Conservation (phyloP, 2,888 invertebrate species). For the Sycophila texana region DNA sequence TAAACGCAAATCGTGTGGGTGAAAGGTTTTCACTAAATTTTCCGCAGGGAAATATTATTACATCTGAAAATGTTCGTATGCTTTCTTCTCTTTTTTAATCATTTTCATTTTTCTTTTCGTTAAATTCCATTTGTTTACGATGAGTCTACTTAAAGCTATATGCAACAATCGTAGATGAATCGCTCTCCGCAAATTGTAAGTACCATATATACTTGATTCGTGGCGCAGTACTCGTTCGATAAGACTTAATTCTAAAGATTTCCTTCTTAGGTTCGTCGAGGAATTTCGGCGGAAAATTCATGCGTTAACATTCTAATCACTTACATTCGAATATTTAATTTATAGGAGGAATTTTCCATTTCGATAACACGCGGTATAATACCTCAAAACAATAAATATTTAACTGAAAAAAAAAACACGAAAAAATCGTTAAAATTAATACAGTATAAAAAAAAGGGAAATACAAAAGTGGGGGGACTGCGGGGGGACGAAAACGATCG, state of each 20-base stretch:
- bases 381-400: constrained; percentile 47
- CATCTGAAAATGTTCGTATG: constrained; percentile 20
- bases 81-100: not conserved
- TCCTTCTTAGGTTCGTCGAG: not conserved
- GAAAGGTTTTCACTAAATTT: constrained; percentile 26
- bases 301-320: constrained; percentile 5
- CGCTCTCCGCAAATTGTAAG: constrained; percentile 36
- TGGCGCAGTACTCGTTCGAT: not conserved
- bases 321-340: constrained; percentile 23
- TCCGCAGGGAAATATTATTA: constrained; percentile 30
- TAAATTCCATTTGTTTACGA: constrained; percentile 16
- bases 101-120: not conserved
- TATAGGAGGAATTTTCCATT: constrained; percentile 12
- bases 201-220: constrained; percentile 30
- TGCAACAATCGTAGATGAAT: constrained; percentile 44
- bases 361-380: constrained; percentile 27
- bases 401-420: constrained; percentile 19
- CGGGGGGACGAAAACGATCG: too few species aligned
- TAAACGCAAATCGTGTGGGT: constrained; percentile 11
- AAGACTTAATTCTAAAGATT: constrained; percentile 11
- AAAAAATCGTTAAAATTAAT: constrained; percentile 25
- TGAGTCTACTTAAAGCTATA: constrained; percentile 46
- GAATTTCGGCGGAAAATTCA: constrained; percentile 29
- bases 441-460: constrained; percentile 30
- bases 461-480: too few species aligned